A percentile compares a stretch with the other conserved stretches of the same genome.
These are phyloP conservation scores for Drosophila prolongata DNA, from an alignment of 2,888 invertebrate genomes.

Conservation along the genomic window DNA sequence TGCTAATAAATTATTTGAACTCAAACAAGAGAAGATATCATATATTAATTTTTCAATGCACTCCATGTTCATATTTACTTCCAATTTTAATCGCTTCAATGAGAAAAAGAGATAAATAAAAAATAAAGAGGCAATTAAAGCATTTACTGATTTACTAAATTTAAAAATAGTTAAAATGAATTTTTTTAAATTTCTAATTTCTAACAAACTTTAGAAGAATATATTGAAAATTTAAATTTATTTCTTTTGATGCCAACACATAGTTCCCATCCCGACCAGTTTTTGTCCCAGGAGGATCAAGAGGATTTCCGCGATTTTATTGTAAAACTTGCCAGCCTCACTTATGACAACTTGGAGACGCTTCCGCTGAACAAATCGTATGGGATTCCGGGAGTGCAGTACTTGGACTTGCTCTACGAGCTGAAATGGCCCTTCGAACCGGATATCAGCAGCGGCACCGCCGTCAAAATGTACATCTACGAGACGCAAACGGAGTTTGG, in stretches of 20 bases:
- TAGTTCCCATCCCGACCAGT: conserved; percentile 69
- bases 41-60: no score
- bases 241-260: background rate
- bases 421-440: conserved; percentile 86
- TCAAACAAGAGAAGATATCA: no score
- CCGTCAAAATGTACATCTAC: conserved; percentile 85
- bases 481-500: conserved; percentile 89
- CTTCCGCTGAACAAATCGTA: conserved; percentile 86
- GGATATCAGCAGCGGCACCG: conserved; percentile 86
- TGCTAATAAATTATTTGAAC: no score
- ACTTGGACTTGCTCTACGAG: conserved; percentile 85
- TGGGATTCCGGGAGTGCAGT: conserved; percentile 86
- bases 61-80: no score
- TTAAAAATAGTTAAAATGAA: background rate
- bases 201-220: no score
- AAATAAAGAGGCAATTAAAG: no score
- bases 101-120: no score
- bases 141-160: no score
- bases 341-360: conserved; percentile 87
- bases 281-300: conserved; percentile 85
- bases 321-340: conserved; percentile 86
- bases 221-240: background rate
- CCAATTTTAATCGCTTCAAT: no score
- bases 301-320: conserved; percentile 86
- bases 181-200: no score